These are phyloP conservation scores for Philopedon plagiatum DNA, from an alignment of 2,888 invertebrate species.

Conservation along the genomic window DNA sequence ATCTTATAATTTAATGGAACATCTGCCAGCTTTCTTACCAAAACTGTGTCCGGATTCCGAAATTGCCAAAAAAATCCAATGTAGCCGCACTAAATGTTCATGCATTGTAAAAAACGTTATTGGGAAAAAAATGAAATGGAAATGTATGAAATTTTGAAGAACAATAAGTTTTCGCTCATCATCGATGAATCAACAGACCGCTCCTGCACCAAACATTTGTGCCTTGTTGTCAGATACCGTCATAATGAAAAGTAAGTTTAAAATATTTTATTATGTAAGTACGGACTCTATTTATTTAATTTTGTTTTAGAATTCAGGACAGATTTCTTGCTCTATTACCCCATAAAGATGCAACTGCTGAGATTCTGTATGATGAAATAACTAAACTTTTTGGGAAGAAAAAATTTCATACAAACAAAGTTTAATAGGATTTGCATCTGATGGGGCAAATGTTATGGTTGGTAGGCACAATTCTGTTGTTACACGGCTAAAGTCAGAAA, in stretches of 20 bases:
- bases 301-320: slow-evolving; percentile 18
- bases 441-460: slow-evolving; percentile 33
- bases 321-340: slow-evolving; percentile 20
- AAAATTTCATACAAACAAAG: slow-evolving; percentile 30
- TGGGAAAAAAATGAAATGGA: slow-evolving; percentile 36
- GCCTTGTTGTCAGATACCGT: slow-evolving; percentile 34
- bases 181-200: slow-evolving; percentile 30
- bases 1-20: slow-evolving; percentile 52
- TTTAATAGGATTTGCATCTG: slow-evolving; percentile 38
- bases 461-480: slow-evolving; percentile 36
- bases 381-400: slow-evolving; percentile 15
- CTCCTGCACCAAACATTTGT: slow-evolving; percentile 41
- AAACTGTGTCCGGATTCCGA: slow-evolving; percentile 52
- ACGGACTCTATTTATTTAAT: not conserved
- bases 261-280: not conserved
- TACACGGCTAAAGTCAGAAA: slow-evolving; percentile 10
- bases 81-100: slow-evolving; percentile 52
- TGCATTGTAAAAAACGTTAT: slow-evolving; percentile 52
- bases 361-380: slow-evolving; percentile 20
- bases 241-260: not conserved
- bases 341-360: slow-evolving; percentile 11
- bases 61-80: slow-evolving; percentile 52
- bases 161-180: slow-evolving; percentile 37
- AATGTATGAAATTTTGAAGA: slow-evolving; percentile 28
- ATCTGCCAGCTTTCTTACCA: slow-evolving; percentile 50